Base-by-base conservation (phyloP, 2,888 invertebrate genomes). In the Limenitis camilla region DNA sequence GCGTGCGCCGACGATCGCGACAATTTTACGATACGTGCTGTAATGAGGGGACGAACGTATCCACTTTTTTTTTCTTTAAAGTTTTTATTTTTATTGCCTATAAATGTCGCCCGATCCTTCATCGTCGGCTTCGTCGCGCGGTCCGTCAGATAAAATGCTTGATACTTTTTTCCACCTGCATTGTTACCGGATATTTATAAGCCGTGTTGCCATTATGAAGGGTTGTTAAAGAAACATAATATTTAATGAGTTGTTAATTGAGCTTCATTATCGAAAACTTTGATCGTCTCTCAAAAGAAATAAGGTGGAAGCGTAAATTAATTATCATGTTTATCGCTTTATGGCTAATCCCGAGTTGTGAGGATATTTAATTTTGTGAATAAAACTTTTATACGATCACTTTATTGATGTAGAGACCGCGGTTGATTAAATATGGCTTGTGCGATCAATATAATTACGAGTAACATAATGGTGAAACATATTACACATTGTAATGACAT, bases 1-100 rank as follows among this genome's bases (percentile, higher is more conserved):
- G 80, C 80, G 77, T 69, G 67, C 70, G 70, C 61, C 68, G 61
- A 58, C 54, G 58, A 61, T 54, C 63, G 61, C 62, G 59, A 58
- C 60, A 62, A 58, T 59, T 59, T 62, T 56, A 64, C 64, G 62
- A 64, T 61, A 61, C 60, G 57, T 60, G 58, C 53, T 49, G 58
- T 60, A 61, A 61, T 60, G 59, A 56, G 61, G 61, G 55, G 59
- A 58, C 62, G 40, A 53, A 52, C 50, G 55, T 55, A 58, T 57
- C 41, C 42, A 47, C 55, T n/a, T n/a, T n/a, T 58, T 50, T 53
- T 45, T 48, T 38, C 39, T 46, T 38, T 53, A 44, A 43, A 40
- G 52, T 57, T 49, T 60, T 56, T 58, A 49, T 50, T 58, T 56
- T 60, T 54, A 59, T 58, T 49, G 51, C 40, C 58, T 45, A 51